phyloP scores from a whole-genome alignment of 2,797 vertebrate species.

The Xenops minutus region DNA sequence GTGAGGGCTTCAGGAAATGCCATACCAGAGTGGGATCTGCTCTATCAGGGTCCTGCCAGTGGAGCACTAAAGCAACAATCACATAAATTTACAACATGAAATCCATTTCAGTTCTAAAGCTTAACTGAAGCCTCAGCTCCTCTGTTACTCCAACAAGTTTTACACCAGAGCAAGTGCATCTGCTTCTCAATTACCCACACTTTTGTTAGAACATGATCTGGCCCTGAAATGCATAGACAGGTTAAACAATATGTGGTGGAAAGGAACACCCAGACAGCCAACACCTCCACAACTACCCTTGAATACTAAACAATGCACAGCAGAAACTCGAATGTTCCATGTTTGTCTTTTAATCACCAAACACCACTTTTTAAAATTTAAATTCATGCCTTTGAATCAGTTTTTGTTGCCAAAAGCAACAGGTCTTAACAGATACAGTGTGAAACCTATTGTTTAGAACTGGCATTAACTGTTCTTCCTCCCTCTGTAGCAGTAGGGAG shows the following conservation, averaged over 20 bases:
- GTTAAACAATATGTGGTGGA: neutral
- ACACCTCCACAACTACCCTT: neutral
- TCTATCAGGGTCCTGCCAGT: neutral
- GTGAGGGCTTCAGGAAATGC: neutral
- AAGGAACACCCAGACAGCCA: slow-evolving; percentile 9
- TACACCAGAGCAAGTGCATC: neutral
- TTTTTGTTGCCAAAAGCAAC: slow-evolving; percentile 68
- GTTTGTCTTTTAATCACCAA: slow-evolving; percentile 42
- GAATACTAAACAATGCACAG: slow-evolving; percentile 13
- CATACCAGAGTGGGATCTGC: neutral
- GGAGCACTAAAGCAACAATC: neutral
- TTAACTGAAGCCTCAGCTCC: neutral
- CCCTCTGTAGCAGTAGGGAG: slow-evolving; percentile 64
- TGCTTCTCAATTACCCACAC: neutral
- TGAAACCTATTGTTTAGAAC: slow-evolving; percentile 71
- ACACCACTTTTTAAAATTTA: slow-evolving; percentile 50
- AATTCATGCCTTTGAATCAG: slow-evolving; percentile 48
- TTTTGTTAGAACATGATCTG: neutral
- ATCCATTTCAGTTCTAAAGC: neutral
- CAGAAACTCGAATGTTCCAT: slow-evolving; percentile 38
- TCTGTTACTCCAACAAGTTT: neutral
- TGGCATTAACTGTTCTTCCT: slow-evolving; percentile 61
- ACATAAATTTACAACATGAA: neutral
- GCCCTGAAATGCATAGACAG: neutral
- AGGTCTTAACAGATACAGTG: slow-evolving; percentile 65